These are phyloP conservation scores for Rugalucina vietnamica DNA, from an alignment of 2,888 invertebrate species.

Conservation along the genomic window DNA sequence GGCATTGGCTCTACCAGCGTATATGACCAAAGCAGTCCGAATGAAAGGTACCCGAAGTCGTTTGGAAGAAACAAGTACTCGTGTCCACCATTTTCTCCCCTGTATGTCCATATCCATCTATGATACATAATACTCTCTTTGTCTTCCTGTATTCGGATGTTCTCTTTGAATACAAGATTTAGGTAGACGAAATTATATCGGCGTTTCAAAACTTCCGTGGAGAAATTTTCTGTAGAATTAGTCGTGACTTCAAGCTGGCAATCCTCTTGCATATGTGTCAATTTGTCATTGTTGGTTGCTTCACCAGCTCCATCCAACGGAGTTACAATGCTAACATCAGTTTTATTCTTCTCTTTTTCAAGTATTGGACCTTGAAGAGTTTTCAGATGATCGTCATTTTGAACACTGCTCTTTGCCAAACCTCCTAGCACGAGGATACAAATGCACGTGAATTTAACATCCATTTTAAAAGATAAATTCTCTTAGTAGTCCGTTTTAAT, in stretches of 20 bases:
- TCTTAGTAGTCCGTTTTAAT: too few relatives aligned
- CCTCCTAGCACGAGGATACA: too few relatives aligned
- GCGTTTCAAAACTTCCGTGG: slow-evolving; percentile 1
- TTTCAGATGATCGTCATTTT: too few relatives aligned
- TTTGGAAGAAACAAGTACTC: slow-evolving; percentile 41
- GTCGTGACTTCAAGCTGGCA: neutral
- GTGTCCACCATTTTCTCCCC: slow-evolving; percentile 40
- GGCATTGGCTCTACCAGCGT: neutral
- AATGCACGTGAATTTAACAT: too few relatives aligned
- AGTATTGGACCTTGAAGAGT: too few relatives aligned
- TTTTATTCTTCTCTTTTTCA: too few relatives aligned
- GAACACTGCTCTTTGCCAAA: too few relatives aligned
- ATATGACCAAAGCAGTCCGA: slow-evolving; percentile 45
- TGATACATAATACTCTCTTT: slow-evolving; percentile 25
- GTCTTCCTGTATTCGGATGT: slow-evolving; percentile 8
- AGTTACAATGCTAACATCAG: too few relatives aligned
- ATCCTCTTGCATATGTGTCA: neutral
- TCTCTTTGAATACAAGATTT: slow-evolving; percentile 14
- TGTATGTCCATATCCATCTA: slow-evolving; percentile 54
- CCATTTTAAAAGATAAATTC: too few relatives aligned
- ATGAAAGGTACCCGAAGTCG: slow-evolving; percentile 47
- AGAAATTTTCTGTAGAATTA: slow-evolving; percentile 14
- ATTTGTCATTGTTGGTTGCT: neutral
- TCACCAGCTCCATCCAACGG: neutral
- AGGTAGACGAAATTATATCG: slow-evolving; percentile 45